Conservation (phyloP, 1,140 invertebrate species). For the Caenorhabditis remanei region DNA sequence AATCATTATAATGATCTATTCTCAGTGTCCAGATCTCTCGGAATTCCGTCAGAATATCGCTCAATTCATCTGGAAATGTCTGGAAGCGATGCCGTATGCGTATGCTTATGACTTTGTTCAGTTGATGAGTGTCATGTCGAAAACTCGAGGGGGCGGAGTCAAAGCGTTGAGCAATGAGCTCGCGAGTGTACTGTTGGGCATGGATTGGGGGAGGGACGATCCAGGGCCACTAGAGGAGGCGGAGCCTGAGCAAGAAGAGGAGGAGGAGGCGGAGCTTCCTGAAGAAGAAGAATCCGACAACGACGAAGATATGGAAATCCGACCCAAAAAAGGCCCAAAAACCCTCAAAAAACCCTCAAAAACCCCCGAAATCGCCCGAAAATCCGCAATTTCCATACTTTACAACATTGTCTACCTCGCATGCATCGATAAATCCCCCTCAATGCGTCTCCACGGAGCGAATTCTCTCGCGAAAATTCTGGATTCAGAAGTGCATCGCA, state of each 20-base stretch:
- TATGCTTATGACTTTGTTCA: constrained; percentile 31
- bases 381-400: neutral
- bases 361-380: neutral
- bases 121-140: constrained; percentile 6
- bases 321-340: neutral
- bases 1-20: neutral
- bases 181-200: neutral
- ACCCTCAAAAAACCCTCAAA: neutral
- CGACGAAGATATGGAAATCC: neutral
- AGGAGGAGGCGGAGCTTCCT: neutral
- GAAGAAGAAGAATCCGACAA: no score
- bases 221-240: neutral
- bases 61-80: neutral
- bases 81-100: neutral
- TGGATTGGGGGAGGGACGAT: neutral
- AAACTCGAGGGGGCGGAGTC: neutral
- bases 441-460: constrained; percentile 21
- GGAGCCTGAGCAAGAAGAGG: neutral
- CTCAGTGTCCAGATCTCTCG: constrained; percentile 16
- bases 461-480: constrained; percentile 5
- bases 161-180: neutral
- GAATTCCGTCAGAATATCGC: constrained; percentile 30
- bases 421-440: neutral
- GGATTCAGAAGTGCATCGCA: neutral
- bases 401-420: constrained; percentile 26